phyloP scores from a whole-genome alignment of 2,888 invertebrate genomes.

The Drosophila pseudotalamancana region DNA sequence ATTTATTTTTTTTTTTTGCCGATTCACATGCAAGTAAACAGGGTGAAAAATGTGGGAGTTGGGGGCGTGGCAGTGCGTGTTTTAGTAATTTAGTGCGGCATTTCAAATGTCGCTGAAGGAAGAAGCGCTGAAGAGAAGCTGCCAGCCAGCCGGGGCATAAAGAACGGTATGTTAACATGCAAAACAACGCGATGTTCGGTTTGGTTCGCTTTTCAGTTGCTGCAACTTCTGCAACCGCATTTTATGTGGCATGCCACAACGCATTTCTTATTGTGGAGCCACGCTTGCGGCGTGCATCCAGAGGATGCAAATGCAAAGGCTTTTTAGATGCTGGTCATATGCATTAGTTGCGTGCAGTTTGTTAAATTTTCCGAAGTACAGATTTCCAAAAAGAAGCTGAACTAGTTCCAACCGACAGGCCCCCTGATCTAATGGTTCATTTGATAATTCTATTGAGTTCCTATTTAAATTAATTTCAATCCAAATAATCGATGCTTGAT shows the following conservation, averaged over 20 bases:
- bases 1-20: conserved; percentile 23
- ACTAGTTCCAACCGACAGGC: background rate
- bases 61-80: conserved; percentile 41
- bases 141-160: conserved; percentile 6
- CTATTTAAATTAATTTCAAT: background rate
- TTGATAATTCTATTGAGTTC: background rate
- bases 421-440: no score
- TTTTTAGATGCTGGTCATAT: background rate
- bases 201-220: background rate
- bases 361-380: background rate
- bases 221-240: conserved; percentile 36
- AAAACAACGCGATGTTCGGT: conserved; percentile 32
- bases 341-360: background rate
- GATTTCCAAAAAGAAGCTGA: background rate
- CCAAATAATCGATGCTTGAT: background rate
- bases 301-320: conserved; percentile 2
- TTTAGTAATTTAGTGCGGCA: conserved; percentile 66
- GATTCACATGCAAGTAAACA: conserved; percentile 46
- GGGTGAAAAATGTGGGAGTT: background rate
- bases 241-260: conserved; percentile 46
- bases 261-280: conserved; percentile 32
- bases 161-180: conserved; percentile 50
- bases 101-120: conserved; percentile 56
- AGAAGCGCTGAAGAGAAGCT: background rate
- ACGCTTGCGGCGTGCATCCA: background rate